These are phyloP conservation scores for Epistrophe eligans DNA, from an alignment of 2,888 invertebrate species.

Conservation along the genomic window DNA sequence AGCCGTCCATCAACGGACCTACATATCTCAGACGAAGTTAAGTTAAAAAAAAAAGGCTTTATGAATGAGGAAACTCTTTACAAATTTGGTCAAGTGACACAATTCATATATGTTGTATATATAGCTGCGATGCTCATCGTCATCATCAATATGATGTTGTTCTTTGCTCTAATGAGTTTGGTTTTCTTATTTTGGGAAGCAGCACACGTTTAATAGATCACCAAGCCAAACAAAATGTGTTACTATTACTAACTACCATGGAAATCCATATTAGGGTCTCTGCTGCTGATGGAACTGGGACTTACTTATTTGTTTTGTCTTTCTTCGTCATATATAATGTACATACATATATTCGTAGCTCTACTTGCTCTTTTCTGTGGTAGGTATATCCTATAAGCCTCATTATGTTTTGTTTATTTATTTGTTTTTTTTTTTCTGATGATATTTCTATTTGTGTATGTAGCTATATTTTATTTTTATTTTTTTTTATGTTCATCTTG, in stretches of 20 bases:
- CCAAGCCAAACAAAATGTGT: slow-evolving; percentile 57
- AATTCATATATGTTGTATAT: slow-evolving; percentile 39
- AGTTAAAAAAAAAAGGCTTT: slow-evolving; percentile 13
- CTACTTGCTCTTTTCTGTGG: slow-evolving; percentile 12
- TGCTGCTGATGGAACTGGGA: slow-evolving; percentile 1
- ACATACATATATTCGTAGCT: neutral
- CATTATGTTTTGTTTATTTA: slow-evolving; percentile 65
- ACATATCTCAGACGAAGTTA: neutral
- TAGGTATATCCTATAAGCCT: slow-evolving; percentile 57
- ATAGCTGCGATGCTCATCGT: too few species aligned
- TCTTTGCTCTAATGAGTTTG: slow-evolving; percentile 45
- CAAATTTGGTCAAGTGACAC: slow-evolving; percentile 72
- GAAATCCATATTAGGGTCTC: slow-evolving; percentile 56
- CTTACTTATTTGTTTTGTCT: slow-evolving; percentile 43
- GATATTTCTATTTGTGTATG: slow-evolving; percentile 34
- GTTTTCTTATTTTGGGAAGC: slow-evolving; percentile 61
- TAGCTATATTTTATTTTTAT: slow-evolving; percentile 22
- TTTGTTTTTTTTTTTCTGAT: slow-evolving; percentile 22
- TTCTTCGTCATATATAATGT: slow-evolving; percentile 3
- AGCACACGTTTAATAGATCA: slow-evolving; percentile 66
- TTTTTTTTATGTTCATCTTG: neutral
- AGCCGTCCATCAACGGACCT: slow-evolving; percentile 8
- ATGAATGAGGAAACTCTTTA: slow-evolving; percentile 65
- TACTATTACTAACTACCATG: slow-evolving; percentile 64
- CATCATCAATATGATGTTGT: slow-evolving; percentile 23